A percentile compares a stretch with the other conserved stretches of the same genome.
Evolutionary conservation across 2,888 invertebrate species (phyloP).

Genomic region (Monoplex corrugatus): DNA sequence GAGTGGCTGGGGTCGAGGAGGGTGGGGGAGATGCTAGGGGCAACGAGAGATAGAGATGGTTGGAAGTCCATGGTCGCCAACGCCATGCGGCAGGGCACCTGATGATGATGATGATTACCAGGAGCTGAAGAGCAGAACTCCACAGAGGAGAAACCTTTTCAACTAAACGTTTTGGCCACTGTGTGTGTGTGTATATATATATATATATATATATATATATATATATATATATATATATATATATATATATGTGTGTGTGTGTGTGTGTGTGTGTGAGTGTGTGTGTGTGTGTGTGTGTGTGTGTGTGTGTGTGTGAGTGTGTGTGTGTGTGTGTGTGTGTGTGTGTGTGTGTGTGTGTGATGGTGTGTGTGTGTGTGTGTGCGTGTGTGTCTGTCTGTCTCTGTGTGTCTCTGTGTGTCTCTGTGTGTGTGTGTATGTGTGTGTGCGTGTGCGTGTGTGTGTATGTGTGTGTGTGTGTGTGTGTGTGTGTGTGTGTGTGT

Average conservation of each 20-base stretch:
- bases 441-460: not conserved
- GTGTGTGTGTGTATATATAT: no score
- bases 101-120: not conserved
- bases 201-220: no score
- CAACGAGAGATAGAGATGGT: no score
- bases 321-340: conserved; percentile 15
- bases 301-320: conserved; percentile 13
- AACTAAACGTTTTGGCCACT: no score
- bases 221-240: no score
- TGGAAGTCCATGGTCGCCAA: no score
- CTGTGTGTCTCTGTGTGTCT: not conserved
- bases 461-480: not conserved
- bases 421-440: not conserved
- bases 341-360: not conserved
- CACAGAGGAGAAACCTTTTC: no score
- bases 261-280: not conserved
- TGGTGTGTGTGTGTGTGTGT: not conserved
- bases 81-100: no score
- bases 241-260: not conserved
- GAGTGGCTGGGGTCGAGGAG: no score
- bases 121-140: no score
- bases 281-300: conserved; percentile 1
- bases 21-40: no score
- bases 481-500: not conserved
- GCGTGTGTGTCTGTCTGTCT: not conserved